Conservation (phyloP, 2,888 invertebrate genomes). For the Itoplectis maculator region DNA sequence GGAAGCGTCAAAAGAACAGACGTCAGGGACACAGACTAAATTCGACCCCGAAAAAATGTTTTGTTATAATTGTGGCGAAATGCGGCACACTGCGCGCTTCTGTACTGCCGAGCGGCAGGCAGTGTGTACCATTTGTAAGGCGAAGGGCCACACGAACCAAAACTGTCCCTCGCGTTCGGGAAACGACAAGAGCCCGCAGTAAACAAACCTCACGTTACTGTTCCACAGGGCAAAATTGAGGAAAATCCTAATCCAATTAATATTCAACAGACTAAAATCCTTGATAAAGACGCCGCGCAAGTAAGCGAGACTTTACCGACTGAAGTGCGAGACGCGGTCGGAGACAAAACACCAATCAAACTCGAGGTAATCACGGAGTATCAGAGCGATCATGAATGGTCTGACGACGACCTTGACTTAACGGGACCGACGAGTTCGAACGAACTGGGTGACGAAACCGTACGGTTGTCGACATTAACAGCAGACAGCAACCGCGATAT, state of each 20-base stretch:
- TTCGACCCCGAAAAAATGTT: slow-evolving; percentile 35
- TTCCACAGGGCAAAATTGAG: slow-evolving; percentile 38
- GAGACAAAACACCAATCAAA: not conserved
- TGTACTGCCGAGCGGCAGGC: slow-evolving; percentile 14
- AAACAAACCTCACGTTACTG: slow-evolving; percentile 45
- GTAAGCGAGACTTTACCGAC: not conserved
- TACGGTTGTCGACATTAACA: not conserved
- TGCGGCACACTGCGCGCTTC: slow-evolving; percentile 36
- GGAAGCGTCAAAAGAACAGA: not conserved
- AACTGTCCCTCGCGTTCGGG: slow-evolving; percentile 50
- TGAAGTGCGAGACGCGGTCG: not conserved
- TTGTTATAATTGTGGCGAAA: slow-evolving; percentile 52
- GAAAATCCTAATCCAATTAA: slow-evolving; percentile 12
- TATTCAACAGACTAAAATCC: slow-evolving; percentile 13
- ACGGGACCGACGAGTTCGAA: not conserved
- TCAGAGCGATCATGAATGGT: slow-evolving; percentile 8
- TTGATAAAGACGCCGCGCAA: slow-evolving; percentile 5
- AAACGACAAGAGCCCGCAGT: slow-evolving; percentile 53
- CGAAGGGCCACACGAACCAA: slow-evolving; percentile 39
- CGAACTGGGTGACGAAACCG: not conserved
- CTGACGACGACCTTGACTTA: not conserved
- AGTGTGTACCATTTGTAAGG: slow-evolving; percentile 38
- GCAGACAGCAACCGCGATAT: not conserved
- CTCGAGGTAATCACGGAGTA: not conserved
- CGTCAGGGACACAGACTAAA: not conserved